Conservation (phyloP, 2,797 vertebrate species). For the Amblyraja radiata region DNA sequence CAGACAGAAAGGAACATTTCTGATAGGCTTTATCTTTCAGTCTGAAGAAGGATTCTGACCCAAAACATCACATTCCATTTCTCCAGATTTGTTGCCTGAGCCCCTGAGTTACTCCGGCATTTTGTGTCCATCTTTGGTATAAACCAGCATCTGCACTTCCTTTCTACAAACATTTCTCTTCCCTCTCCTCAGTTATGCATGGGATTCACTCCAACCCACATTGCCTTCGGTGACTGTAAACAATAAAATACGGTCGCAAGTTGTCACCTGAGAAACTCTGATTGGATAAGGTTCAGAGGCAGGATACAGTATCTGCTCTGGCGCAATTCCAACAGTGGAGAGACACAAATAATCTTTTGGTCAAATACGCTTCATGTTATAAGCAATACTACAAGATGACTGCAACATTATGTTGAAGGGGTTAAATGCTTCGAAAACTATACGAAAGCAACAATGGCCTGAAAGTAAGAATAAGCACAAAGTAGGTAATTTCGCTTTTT, state of each 20-base stretch:
- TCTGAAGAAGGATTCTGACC: too few relatives aligned
- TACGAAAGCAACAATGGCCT: background rate
- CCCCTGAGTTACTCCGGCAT: too few relatives aligned
- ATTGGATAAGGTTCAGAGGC: background rate
- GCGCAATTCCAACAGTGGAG: background rate
- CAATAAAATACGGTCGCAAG: too few relatives aligned
- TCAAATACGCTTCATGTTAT: background rate
- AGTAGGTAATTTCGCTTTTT: background rate
- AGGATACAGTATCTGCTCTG: background rate
- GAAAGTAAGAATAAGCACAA: background rate
- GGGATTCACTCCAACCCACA: background rate
- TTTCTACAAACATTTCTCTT: too few relatives aligned
- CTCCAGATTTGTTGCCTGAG: too few relatives aligned
- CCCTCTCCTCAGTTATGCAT: too few relatives aligned
- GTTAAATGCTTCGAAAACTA: background rate
- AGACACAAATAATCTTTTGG: background rate
- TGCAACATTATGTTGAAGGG: background rate
- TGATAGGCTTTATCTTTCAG: too few relatives aligned
- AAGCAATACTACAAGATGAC: background rate
- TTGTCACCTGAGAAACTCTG: background rate
- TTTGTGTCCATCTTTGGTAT: too few relatives aligned
- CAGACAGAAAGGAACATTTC: background rate
- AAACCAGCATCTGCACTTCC: too few relatives aligned
- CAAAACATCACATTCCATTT: too few relatives aligned
- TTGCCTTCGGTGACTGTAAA: background rate